phyloP scores from a whole-genome alignment of 2,113 vertebrate species.

The Monarcha castaneiventris region DNA sequence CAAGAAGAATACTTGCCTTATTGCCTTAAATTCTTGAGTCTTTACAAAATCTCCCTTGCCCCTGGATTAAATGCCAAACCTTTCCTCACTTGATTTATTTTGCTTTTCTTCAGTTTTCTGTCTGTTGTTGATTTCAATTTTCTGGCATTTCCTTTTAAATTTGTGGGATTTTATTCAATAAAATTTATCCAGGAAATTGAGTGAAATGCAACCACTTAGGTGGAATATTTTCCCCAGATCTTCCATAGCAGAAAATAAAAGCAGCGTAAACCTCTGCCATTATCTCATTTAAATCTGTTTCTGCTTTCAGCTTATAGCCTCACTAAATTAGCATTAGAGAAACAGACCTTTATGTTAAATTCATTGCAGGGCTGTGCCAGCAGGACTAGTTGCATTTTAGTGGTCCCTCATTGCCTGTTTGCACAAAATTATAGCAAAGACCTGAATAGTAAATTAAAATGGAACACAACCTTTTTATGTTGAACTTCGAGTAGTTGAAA shows the following conservation, averaged over 20 bases:
- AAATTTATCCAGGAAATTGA: constrained; percentile 5
- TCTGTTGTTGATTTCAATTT: not conserved
- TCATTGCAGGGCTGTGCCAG: constrained; percentile 45
- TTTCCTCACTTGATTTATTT: not conserved
- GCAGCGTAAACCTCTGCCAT: not conserved
- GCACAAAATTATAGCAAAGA: constrained; percentile 39
- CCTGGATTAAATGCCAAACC: not conserved
- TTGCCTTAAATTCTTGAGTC: not conserved
- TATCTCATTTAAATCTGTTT: constrained; percentile 62
- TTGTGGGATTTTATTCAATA: not conserved
- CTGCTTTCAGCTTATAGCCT: constrained; percentile 51
- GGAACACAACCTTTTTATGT: constrained; percentile 26
- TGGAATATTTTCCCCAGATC: not conserved
- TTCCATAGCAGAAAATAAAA: constrained; percentile 47
- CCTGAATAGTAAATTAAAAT: constrained; percentile 54
- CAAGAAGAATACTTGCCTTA: not conserved
- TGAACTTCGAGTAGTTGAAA: constrained; percentile 7
- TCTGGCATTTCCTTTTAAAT: constrained; percentile 16
- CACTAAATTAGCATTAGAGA: constrained; percentile 56
- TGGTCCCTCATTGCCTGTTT: constrained; percentile 54
- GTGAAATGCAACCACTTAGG: constrained; percentile 5
- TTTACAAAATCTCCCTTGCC: not conserved
- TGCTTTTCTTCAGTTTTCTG: not conserved
- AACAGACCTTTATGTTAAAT: constrained; percentile 54
- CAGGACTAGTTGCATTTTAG: constrained; percentile 48